phyloP scores from a whole-genome alignment of 2,113 vertebrate species.

The Neotoma lepida region DNA sequence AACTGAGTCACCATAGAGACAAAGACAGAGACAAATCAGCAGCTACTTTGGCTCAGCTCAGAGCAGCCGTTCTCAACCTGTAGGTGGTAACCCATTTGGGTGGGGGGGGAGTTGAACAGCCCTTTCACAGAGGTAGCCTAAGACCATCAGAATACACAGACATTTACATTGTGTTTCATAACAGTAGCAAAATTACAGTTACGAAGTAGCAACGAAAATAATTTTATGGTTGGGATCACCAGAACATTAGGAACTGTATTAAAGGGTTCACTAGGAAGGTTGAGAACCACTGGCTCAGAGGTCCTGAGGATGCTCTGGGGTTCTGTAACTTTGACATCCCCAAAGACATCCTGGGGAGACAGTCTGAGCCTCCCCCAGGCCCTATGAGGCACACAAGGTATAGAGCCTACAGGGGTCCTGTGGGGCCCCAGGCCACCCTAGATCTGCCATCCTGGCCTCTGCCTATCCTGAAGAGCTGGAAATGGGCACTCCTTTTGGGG shows the following conservation, averaged over 20 bases:
- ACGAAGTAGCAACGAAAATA: not conserved
- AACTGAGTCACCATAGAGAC: not conserved
- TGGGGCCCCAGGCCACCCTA: not conserved
- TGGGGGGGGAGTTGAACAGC: not conserved
- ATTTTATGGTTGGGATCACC: not conserved
- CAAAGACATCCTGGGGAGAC: not conserved
- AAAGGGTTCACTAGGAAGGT: not conserved
- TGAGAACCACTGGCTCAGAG: not conserved
- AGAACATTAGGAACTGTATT: not conserved
- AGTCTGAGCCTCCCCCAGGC: not conserved
- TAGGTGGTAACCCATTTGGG: not conserved
- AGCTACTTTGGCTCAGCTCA: fast-evolving
- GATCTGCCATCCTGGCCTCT: too few relatives aligned
- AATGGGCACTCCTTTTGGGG: not conserved
- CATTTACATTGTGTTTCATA: not conserved
- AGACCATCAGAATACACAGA: not conserved
- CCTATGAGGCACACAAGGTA: not conserved
- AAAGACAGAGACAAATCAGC: constrained; percentile 12
- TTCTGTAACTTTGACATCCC: not conserved
- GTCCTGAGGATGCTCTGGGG: not conserved
- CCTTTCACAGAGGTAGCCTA: not conserved
- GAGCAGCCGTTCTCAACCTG: not conserved
- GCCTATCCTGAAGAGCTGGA: not conserved
- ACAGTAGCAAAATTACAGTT: not conserved
- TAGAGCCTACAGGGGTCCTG: not conserved